A percentile compares a stretch with the other conserved stretches of the same genome.
Conservation (phyloP, 2,888 invertebrate genomes). For the Nymphalis polychloros region DNA sequence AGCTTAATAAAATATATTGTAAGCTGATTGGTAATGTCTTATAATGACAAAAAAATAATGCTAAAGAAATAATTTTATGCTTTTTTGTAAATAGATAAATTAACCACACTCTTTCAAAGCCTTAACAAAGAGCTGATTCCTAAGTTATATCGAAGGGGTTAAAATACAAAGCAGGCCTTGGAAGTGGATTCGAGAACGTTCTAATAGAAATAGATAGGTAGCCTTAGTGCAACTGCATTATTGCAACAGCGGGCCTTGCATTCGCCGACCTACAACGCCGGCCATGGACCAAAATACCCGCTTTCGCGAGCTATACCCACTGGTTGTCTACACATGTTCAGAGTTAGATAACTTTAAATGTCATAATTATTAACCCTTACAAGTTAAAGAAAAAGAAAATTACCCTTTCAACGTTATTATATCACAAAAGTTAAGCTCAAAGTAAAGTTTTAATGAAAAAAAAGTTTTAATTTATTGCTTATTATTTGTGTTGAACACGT, state of each 20-base stretch:
- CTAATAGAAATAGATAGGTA: slow-evolving; percentile 50
- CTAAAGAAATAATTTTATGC: no score
- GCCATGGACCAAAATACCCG: slow-evolving; percentile 77
- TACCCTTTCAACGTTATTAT: neutral
- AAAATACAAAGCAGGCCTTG: slow-evolving; percentile 39
- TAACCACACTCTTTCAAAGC: neutral
- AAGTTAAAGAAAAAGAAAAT: neutral
- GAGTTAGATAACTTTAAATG: slow-evolving; percentile 31
- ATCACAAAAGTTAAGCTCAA: neutral
- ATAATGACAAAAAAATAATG: no score
- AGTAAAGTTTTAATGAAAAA: neutral
- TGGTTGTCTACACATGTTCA: slow-evolving; percentile 36
- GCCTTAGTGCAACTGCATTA: slow-evolving; percentile 72
- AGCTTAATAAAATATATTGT: no score
- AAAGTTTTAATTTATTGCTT: neutral
- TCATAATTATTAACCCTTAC: slow-evolving; percentile 1
- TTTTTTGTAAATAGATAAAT: no score
- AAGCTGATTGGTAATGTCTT: no score
- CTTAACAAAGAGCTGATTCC: neutral
- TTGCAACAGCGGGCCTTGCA: slow-evolving; percentile 78
- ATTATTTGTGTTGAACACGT: neutral
- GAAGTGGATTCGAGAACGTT: slow-evolving; percentile 57
- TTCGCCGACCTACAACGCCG: slow-evolving; percentile 68
- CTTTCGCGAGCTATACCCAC: slow-evolving; percentile 64
- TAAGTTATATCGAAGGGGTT: slow-evolving; percentile 9